Base-by-base conservation (phyloP, 2,113 vertebrate species). In the Cathartes aura region DNA sequence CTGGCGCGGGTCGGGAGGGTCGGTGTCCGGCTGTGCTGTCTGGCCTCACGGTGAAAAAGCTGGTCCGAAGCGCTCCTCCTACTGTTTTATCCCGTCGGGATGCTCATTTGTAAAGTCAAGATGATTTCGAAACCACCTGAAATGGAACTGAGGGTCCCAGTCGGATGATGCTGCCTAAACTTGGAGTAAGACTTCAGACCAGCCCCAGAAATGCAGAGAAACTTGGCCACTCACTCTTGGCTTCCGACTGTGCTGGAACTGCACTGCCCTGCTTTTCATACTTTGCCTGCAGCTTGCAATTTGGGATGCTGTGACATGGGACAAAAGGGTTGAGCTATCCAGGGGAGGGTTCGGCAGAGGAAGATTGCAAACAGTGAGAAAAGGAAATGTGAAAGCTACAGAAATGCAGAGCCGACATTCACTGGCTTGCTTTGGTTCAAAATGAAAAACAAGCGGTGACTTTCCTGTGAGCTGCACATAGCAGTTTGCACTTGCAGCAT, bases 241-340 rank as follows among this genome's bases (percentile, higher is more conserved):
- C 32, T 66, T 27, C 68, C 52, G 45, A 89, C 72, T 16, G 20
- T 17, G 68, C 63, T 58, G 62, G 40, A 72, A 1, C 22, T 36
- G 4, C 53, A 0, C 21, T 8, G 59, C 45, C 5, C 16, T 16
- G 16, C 48, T 68, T 40, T 19, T 26, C 27, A 0, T 42, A 6
- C 30, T 88, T 58, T 12, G 53, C 56, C 71, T 12, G 29, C 21
- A 34, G n/a, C 22, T 67, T 47, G 56, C 13, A 2, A 1, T 43
- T 47, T 12, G 60, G 42, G 73, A 58, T 63, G 64, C 50, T 23
- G 34, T 12, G 84, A 50, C 18, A 38, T 7, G 64, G 38, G 22
- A 27, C 71, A 36, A n/a, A 72, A 66, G 50, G 59, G 50, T 5
- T 64, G 67, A 89, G 72, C 59, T 21, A 0, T 68, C 76, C 59